These are phyloP conservation scores for Botia almorhae DNA, from an alignment of 2,797 vertebrate species.

Conservation along the genomic window DNA sequence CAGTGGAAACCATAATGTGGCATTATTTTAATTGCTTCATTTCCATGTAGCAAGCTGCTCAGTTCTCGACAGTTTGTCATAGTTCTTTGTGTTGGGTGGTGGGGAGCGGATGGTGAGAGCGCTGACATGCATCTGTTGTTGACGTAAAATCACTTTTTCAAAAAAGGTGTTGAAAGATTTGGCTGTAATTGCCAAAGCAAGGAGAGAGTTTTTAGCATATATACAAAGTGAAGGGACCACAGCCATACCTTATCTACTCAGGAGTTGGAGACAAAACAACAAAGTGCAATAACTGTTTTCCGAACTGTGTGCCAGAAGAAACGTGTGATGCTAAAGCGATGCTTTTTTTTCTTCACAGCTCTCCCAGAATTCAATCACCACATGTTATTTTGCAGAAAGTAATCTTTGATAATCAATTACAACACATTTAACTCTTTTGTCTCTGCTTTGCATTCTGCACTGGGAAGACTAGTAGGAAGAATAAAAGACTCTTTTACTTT, in stretches of 20 bases:
- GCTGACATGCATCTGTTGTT: conserved; percentile 64
- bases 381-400: conserved; percentile 70
- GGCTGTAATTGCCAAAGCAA: conserved; percentile 61
- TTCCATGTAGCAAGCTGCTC: conserved; percentile 63
- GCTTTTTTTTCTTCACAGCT: conserved; percentile 61
- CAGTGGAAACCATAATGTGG: conserved; percentile 60
- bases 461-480: conserved; percentile 70
- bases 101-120: conserved; percentile 34
- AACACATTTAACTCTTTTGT: conserved; percentile 75
- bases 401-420: conserved; percentile 82
- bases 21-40: conserved; percentile 72
- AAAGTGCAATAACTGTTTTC: conserved; percentile 76
- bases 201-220: conserved; percentile 60
- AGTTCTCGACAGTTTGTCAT: conserved; percentile 62
- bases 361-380: conserved; percentile 71
- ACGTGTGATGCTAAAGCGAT: conserved; percentile 66
- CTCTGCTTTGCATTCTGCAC: conserved; percentile 69
- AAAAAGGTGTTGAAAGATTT: conserved; percentile 69
- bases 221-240: conserved; percentile 64
- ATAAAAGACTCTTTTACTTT: conserved; percentile 73
- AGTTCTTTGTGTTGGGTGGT: conserved; percentile 60
- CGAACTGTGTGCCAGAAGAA: conserved; percentile 70
- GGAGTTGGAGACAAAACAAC: conserved; percentile 70
- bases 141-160: conserved; percentile 63
- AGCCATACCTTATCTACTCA: conserved; percentile 62